A percentile compares a stretch with the other conserved stretches of the same genome.
phyloP scores from a whole-genome alignment of 1,140 invertebrate species.

The Lepeophtheirus salmonis region DNA sequence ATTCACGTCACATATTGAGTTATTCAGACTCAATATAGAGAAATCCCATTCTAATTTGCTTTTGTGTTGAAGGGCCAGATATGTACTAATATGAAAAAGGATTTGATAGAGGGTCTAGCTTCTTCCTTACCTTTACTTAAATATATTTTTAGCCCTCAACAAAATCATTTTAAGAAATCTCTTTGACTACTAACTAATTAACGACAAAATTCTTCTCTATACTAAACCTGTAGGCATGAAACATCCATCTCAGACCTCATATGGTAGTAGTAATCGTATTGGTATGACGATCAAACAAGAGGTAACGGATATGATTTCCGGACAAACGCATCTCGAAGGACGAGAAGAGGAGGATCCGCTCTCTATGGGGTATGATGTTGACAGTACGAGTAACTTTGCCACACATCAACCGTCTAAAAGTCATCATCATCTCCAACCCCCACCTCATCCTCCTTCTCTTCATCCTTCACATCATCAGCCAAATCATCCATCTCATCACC shows the following conservation, averaged over 20 bases:
- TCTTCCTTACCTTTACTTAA: no score
- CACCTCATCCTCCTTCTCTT: not conserved
- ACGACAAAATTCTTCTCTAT: no score
- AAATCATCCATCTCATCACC: not conserved
- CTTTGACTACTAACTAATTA: no score
- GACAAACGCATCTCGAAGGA: not conserved
- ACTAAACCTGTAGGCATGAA: not conserved
- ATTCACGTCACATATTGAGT: no score
- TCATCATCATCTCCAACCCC: constrained; percentile 19
- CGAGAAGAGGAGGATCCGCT: not conserved
- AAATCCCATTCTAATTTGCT: no score
- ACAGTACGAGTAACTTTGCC: constrained; percentile 33
- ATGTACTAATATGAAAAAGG: no score
- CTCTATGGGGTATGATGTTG: constrained; percentile 25
- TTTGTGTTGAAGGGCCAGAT: no score
- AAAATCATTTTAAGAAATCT: no score
- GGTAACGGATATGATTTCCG: not conserved
- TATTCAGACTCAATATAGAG: no score
- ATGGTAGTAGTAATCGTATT: not conserved
- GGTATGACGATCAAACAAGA: not conserved
- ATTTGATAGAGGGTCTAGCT: no score
- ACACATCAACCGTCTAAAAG: constrained; percentile 18
- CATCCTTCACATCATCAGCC: not conserved
- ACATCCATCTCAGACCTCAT: not conserved
- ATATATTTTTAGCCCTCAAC: no score